phyloP scores from a whole-genome alignment of 23 tunicate genomes.

The Trididemnum nubilum region DNA sequence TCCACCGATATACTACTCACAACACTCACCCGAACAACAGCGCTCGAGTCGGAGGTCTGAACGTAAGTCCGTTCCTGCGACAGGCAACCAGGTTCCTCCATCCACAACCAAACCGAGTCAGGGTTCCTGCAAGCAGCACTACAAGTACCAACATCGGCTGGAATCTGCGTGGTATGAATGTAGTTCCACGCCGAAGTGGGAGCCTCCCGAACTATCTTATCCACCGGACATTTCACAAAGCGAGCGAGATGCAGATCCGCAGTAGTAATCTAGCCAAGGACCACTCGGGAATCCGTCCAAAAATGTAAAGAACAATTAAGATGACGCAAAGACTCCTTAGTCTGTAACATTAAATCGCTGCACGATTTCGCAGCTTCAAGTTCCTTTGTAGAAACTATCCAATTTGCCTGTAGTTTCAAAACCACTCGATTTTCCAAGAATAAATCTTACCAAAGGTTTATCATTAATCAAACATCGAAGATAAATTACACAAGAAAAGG shows the following conservation, averaged over 20 bases:
- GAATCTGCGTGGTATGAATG: neutral
- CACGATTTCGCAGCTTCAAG: constrained; percentile 17
- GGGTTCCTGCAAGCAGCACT: neutral
- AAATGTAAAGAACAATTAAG: neutral
- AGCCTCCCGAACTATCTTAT: neutral
- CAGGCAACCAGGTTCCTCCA: neutral
- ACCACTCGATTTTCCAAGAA: neutral
- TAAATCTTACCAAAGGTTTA: too few relatives aligned
- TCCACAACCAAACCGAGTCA: neutral
- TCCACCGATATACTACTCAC: neutral
- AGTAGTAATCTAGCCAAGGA: neutral
- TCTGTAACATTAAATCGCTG: neutral
- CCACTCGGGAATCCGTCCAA: constrained; percentile 7
- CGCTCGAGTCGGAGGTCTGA: too few relatives aligned
- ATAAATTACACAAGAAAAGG: too few relatives aligned
- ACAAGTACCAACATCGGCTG: constrained; percentile 1
- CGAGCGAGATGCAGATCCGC: neutral
- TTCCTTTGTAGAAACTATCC: neutral
- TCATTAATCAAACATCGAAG: too few relatives aligned
- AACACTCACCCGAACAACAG: too few relatives aligned
- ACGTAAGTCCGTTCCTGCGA: neutral
- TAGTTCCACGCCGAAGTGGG: neutral
- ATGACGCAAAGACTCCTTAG: neutral
- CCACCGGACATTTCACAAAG: constrained; percentile 2
- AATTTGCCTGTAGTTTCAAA: neutral